A percentile compares a stretch with the other conserved stretches of the same genome.
phyloP scores from a whole-genome alignment of 2,113 vertebrate species.

The Oryzias celebensis region DNA sequence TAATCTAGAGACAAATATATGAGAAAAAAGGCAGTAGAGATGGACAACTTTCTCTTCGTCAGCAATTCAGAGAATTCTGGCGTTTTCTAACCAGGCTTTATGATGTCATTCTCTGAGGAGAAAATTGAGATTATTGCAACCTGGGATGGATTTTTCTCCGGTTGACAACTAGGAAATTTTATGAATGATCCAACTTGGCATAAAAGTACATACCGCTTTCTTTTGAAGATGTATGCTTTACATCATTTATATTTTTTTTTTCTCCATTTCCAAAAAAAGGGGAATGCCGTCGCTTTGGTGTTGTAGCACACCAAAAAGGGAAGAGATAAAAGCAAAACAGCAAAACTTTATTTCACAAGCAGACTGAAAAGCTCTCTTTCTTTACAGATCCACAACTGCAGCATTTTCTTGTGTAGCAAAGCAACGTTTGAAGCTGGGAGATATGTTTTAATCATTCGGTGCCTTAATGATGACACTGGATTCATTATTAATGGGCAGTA shows the following conservation, averaged over 20 bases:
- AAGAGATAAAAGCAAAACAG: constrained; percentile 42
- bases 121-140: too few relatives aligned
- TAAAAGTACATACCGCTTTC: constrained; percentile 13
- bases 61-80: too few relatives aligned
- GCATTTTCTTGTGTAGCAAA: constrained; percentile 62
- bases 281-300: constrained; percentile 37
- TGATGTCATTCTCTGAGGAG: too few relatives aligned
- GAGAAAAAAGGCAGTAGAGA: too few relatives aligned
- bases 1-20: not conserved
- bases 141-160: too few relatives aligned
- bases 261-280: constrained; percentile 12
- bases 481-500: constrained; percentile 88
- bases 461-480: constrained; percentile 86
- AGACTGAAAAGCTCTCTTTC: constrained; percentile 48
- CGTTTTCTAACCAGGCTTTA: too few relatives aligned
- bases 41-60: too few relatives aligned
- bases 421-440: constrained; percentile 81
- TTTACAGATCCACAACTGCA: constrained; percentile 54
- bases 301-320: constrained; percentile 33
- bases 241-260: constrained; percentile 28
- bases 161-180: too few relatives aligned
- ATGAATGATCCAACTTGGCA: too few relatives aligned
- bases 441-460: constrained; percentile 88
- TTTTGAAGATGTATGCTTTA: constrained; percentile 10
- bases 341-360: constrained; percentile 64